A percentile compares a stretch with the other conserved stretches of the same genome.
Conservation (phyloP, 2,113 vertebrate genomes). For the Hypomesus transpacificus region DNA sequence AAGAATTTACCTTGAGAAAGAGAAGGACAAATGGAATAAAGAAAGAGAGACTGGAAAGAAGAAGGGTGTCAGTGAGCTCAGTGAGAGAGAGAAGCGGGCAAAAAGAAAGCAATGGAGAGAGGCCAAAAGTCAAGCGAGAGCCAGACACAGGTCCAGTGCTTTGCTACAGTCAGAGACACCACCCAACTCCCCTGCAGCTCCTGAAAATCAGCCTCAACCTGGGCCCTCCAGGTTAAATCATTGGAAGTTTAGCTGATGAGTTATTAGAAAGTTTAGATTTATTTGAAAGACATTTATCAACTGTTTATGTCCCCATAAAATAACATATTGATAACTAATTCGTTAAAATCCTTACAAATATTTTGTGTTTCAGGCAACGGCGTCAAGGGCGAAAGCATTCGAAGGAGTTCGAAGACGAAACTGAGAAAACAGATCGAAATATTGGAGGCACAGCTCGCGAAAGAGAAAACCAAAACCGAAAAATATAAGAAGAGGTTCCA, state of each 20-base stretch:
- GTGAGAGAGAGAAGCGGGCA: background rate
- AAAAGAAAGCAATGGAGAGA: conserved; percentile 1
- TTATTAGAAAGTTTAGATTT: no score
- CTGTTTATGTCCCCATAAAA: no score
- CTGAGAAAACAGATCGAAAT: background rate
- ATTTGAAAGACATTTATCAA: conserved; percentile 1
- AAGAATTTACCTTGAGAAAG: conserved; percentile 5
- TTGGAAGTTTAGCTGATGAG: background rate
- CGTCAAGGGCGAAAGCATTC: background rate
- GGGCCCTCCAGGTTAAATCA: conserved; percentile 10
- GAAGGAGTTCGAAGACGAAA: background rate
- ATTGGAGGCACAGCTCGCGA: conserved; percentile 4
- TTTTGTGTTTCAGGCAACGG: background rate
- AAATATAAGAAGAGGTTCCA: conserved; percentile 14
- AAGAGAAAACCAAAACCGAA: conserved; percentile 16
- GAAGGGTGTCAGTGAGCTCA: background rate
- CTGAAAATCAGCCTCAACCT: conserved; percentile 9
- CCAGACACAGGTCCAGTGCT: conserved; percentile 6
- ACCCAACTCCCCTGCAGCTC: conserved; percentile 3
- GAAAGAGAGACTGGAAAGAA: background rate
- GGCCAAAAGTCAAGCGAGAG: conserved; percentile 4
- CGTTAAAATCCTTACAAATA: background rate
- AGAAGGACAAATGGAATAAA: background rate
- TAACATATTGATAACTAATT: no score
- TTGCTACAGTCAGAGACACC: conserved; percentile 16